Base-by-base conservation (phyloP, 2,113 vertebrate species). In the Tylochromis polylepis region DNA sequence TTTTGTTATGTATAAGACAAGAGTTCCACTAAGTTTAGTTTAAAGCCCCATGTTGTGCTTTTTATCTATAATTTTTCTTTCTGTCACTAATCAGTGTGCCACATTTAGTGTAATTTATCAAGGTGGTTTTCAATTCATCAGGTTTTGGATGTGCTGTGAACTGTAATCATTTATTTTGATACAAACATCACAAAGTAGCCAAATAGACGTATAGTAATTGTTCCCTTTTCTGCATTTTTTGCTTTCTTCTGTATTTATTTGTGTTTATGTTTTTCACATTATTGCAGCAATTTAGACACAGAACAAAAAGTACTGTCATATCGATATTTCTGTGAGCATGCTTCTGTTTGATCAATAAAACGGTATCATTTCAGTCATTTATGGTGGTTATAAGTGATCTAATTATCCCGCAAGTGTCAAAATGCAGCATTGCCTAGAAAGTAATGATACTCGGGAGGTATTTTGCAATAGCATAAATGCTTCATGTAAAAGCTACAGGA, bases 321-420 rank as follows among this genome's bases (percentile, higher is more conserved):
- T 80, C 5, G 0, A 18, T 79, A 77, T 60, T 84, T 56, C 53
- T 60, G 11, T 60, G 9, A 38, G 22, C 36, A 80, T 79, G 29
- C 43, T n/a, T 80, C 20, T 72, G 29, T 88, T 62, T 16, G 18
- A 51, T 58, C 31, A 91, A 88, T 94, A 89, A 90, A 91, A 81
- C 1, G 11, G 3, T 53, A 58, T 83, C 2, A 29, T 55, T 85
- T 4, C 3, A 81, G 77, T 31, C 3, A 27, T 60, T 85, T 2
- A 8, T 14, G 51, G 2, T 36, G 5, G 8, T 41, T 11, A n/a
- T 4, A 49, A 55, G 2, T 51, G 65, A 22, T 27, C 2, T 6
- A 15, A 16, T 16, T 15, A 29, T 77, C 4, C 3, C 3, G 8
- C 56, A 3, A 20, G 49, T 8, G 9, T 14, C 11, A 51, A 12